Base-by-base conservation (phyloP, 2,797 vertebrate genomes). In the Avahi laniger region DNA sequence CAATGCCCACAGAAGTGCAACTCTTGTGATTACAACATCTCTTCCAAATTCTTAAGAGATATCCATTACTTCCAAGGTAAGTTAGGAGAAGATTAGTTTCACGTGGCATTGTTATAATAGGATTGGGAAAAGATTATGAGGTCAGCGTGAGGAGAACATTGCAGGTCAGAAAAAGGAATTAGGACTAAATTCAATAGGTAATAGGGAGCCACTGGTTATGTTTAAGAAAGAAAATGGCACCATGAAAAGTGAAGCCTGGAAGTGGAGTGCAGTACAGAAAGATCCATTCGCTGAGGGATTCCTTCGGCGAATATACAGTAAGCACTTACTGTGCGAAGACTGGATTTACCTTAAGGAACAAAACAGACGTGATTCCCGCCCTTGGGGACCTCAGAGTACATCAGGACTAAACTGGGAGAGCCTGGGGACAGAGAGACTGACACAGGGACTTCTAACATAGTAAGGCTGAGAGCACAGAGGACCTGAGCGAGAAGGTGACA, bases 91-190 rank as follows among this genome's bases (percentile, higher is more conserved):
- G 35, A 33, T 30, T 12, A 46, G 17, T 26, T 17, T 2, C 67
- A 43, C n/a, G 22, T 7, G 3, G 1, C 3, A 17, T 13, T 46
- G 11, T 3, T 54, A 17, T 12, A n/a, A 35, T 5, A 65, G 5
- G 22, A 41, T 4, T 50, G 12, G 70, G 30, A 17, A 52, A 61
- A 81, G 18, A 41, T 5, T 75, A n/a, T 20, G 28, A 48, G 26
- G 14, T 33, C 20, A 59, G 15, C 67, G 17, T 13, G 7, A 91
- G 15, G 38, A 61, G 4, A 91, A 4, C 2, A 0, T 2, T 20
- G 13, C 26, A 78, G 33, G 26, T 50, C 13, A 48, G n/a, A 41
- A 48, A 67, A 75, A 30, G 35, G 10, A 84, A 72, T 89, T 33
- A 43, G 17, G 18, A 12, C 30, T 57, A 61, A 76, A 63, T 72